Base-by-base conservation (phyloP, 2,797 vertebrate species). In the Halcyon leucocephala region DNA sequence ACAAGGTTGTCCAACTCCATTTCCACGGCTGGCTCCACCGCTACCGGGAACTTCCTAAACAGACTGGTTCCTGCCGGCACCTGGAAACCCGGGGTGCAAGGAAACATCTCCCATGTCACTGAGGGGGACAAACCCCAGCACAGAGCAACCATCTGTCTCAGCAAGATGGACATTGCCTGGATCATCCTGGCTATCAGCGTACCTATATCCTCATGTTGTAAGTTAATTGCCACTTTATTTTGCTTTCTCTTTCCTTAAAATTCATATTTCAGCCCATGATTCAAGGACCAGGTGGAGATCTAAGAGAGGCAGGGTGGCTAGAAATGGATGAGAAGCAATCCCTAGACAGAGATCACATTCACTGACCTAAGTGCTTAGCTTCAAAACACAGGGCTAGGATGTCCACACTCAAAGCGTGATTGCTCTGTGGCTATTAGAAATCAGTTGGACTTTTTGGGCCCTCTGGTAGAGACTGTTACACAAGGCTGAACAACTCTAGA, bases 91-190 rank as follows among this genome's bases (percentile, higher is more conserved):
- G 98, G 97, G 21, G 97, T 97, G 6, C 95, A 97, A 22, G 97
- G 98, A 58, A 99, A 99, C 95, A 98, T 98, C 94, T 99, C 99
- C 20, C 98, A 98, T 10, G 99, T 98, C 91, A 98, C 99, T 2
- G 97, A 98, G 58, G 97, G 98, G 11, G 98, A 98, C 95, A 96
- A 99, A 37, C 98, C 99, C 6, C 97, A 98, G 22, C 98, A 99
- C 86, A 98, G 98, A 95, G 97, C 98, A 90, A 98, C 98, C 93
- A 99, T 99, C 98, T 99, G 99, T 94, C 97, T 99, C 95, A 99
- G 98, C 98, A 99, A 98, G 98, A 99, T 99, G 98, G 99, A 99
- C 97, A 98, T 99, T 54, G 98, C 99, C 96, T 99, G 99, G 99
- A 99, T 99, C 87, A 98, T 99, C 96, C 96, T 99, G 96, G 99